phyloP scores from a whole-genome alignment of 2,797 vertebrate genomes.

The Scomberomorus guttatus region DNA sequence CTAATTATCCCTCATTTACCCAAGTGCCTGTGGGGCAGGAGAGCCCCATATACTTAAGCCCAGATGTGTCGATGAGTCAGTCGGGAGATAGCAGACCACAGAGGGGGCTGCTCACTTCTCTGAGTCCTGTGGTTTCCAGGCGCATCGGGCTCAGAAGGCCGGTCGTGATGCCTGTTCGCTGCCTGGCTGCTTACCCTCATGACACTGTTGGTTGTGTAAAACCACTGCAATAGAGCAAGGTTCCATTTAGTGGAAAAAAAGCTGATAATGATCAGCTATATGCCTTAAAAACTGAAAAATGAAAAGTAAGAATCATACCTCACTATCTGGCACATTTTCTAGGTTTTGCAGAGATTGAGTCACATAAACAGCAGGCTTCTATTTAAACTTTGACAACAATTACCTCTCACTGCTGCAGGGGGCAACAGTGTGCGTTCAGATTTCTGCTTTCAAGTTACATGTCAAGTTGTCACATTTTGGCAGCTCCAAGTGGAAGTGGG shows the following conservation, averaged over 20 bases:
- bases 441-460: constrained; percentile 42
- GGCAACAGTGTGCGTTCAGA: constrained; percentile 32
- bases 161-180: constrained; percentile 50
- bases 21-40: constrained; percentile 72
- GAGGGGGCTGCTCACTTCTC: constrained; percentile 71
- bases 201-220: constrained; percentile 62
- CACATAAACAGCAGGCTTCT: constrained; percentile 26
- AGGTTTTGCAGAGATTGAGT: constrained; percentile 14
- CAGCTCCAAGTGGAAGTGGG: constrained; percentile 70
- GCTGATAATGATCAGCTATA: constrained; percentile 48
- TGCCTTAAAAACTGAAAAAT: constrained; percentile 45
- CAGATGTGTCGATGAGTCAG: constrained; percentile 88
- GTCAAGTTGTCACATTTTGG: constrained; percentile 59
- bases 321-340: constrained; percentile 29
- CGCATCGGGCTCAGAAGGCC: constrained; percentile 68
- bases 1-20: constrained; percentile 87
- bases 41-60: constrained; percentile 83
- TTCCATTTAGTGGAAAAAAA: constrained; percentile 41
- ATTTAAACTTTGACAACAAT: constrained; percentile 19
- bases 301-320: constrained; percentile 25
- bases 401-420: constrained; percentile 48
- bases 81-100: constrained; percentile 84
- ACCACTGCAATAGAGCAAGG: constrained; percentile 36
- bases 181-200: constrained; percentile 63
- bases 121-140: constrained; percentile 72